phyloP scores from a whole-genome alignment of 2,113 vertebrate genomes.

The Gavia stellata region DNA sequence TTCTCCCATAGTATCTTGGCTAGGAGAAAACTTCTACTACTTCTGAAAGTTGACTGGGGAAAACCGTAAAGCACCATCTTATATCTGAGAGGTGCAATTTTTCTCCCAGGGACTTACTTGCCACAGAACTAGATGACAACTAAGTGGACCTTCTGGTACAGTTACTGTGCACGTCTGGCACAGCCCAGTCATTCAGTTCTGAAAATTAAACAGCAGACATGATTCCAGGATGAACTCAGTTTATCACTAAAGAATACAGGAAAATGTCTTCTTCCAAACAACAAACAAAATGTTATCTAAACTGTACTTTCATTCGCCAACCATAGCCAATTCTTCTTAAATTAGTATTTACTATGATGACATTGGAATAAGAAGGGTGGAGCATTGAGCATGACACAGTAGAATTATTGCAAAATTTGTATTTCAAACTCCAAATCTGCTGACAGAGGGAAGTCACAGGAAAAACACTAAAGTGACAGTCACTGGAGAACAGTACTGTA shows the following conservation, averaged over 20 bases:
- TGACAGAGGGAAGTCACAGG: conserved; percentile 13
- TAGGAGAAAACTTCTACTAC: neutral
- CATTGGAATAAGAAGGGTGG: neutral
- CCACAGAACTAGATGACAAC: neutral
- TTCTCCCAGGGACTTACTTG: neutral
- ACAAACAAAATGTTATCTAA: neutral
- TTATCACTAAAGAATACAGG: neutral
- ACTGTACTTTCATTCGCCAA: neutral
- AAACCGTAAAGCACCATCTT: neutral
- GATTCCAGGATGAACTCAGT: neutral
- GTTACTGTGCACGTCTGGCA: neutral
- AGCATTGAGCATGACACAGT: neutral
- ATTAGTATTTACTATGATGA: neutral
- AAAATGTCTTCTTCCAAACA: neutral
- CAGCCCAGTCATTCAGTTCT: neutral
- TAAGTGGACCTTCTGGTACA: neutral
- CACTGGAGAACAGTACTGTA: neutral
- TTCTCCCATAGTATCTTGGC: neutral
- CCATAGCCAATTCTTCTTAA: neutral
- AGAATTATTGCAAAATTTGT: neutral
- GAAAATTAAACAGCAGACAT: neutral
- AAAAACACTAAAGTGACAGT: neutral
- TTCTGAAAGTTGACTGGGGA: neutral
- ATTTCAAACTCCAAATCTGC: conserved; percentile 28
- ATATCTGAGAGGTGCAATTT: neutral